phyloP scores from a whole-genome alignment of 2,888 invertebrate species.

The Cecidostiba fungosa region DNA sequence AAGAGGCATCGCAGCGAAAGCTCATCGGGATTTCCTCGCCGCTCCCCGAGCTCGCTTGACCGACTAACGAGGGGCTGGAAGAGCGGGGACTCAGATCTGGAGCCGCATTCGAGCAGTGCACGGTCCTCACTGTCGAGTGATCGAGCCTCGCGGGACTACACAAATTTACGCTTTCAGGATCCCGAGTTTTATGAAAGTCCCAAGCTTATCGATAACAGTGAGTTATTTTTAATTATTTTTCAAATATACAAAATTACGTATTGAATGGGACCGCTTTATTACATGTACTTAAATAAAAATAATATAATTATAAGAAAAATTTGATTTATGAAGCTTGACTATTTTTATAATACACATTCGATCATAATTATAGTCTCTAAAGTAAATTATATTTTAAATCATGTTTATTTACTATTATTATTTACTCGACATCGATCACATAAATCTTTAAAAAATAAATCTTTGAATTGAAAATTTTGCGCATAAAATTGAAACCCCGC shows the following conservation, averaged over 20 bases:
- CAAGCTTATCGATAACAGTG: constrained; percentile 69
- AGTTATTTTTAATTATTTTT: background rate
- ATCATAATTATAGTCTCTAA: no score
- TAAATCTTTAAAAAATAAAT: no score
- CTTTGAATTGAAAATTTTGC: no score
- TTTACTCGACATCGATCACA: no score
- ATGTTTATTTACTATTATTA: no score
- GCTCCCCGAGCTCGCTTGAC: constrained; percentile 66
- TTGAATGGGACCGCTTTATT: no score
- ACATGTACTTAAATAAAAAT: no score
- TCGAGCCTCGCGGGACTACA: constrained; percentile 76
- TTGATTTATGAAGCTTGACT: no score
- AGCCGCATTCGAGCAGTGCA: constrained; percentile 55
- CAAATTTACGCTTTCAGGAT: constrained; percentile 76
- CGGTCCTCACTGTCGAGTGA: constrained; percentile 70
- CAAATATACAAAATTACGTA: background rate
- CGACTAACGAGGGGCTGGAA: constrained; percentile 54
- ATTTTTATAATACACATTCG: no score
- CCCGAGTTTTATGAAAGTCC: constrained; percentile 77
- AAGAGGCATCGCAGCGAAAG: constrained; percentile 69
- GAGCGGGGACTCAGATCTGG: constrained; percentile 68
- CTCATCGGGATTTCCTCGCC: constrained; percentile 55
- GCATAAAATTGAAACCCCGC: no score
- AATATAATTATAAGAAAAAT: no score
- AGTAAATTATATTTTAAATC: no score